Base-by-base conservation (phyloP, 1,140 invertebrate species). In the Chironomus striatipennis region DNA sequence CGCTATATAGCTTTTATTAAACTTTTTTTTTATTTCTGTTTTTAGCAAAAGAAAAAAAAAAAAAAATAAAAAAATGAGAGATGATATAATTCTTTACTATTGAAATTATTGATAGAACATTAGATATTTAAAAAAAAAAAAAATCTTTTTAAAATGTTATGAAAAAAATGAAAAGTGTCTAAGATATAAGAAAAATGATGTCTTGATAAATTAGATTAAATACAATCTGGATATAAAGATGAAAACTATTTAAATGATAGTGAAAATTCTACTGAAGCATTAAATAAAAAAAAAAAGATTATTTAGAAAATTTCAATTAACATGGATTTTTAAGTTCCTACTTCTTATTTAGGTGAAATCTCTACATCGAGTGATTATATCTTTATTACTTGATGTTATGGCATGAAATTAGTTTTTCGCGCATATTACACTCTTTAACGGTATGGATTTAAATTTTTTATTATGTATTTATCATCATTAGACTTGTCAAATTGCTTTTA, bases 121-220 rank as follows among this genome's bases (percentile, higher is more conserved):
- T 57, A 57, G 47, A n/a, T 57, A 57, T n/a, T 57, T 57, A 57
- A 57, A 57, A 57, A 10, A 57, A 57, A 57, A 57, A n/a, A 15
- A 57, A 57, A 57, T 57, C 47, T 57, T 57, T 57, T 57, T 57
- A 57, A 57, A 57, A 57, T 57, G 47, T 57, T 57, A 57, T 57
- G n/a, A 15, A 57, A 57, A 47, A 57, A n/a, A n/a, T 57, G 47
- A 57, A 47, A 57, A 57, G 47, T 57, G 47, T 57, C 47, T 57
- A 57, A 57, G n/a, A 57, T 57, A n/a, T 57, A 57, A 57, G 47
- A 57, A 5, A 57, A 34, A 34, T 34, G 24, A 57, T 15, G 9
- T 57, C 47, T n/a, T 57, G 47, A 57, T 57, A 57, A 57, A 57
- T 57, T 57, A 57, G 47, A 57, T 57, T 57, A 57, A 57, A 57